Conservation (phyloP, 2,888 invertebrate species). For the Drosophila mulleri region DNA sequence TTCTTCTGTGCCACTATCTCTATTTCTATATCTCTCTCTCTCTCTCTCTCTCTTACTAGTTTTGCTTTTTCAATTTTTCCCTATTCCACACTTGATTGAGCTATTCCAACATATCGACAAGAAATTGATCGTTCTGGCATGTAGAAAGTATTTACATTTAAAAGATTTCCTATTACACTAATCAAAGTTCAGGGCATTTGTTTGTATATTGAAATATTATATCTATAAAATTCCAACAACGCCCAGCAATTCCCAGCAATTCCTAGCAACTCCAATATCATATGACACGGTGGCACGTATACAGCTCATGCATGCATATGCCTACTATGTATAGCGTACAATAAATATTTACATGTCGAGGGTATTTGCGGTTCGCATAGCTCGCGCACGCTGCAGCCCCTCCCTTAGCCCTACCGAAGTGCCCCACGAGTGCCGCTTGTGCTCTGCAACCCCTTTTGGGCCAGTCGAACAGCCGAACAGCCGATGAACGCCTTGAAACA, state of each 20-base stretch:
- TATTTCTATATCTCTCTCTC: too few relatives aligned
- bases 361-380: background rate
- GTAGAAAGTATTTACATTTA: too few relatives aligned
- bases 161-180: too few relatives aligned
- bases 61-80: too few relatives aligned
- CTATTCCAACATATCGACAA: too few relatives aligned
- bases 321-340: too few relatives aligned
- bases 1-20: too few relatives aligned
- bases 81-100: too few relatives aligned
- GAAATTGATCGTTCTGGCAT: too few relatives aligned
- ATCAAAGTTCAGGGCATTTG: too few relatives aligned
- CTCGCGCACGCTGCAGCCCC: background rate
- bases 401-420: background rate
- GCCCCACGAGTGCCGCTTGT: background rate
- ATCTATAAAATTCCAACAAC: background rate
- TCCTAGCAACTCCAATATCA: background rate
- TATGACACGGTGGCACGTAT: background rate
- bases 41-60: too few relatives aligned
- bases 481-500: constrained; percentile 78
- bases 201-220: background rate
- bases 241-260: background rate
- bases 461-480: constrained; percentile 29
- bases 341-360: background rate
- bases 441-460: constrained; percentile 41
- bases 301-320: background rate